These are phyloP conservation scores for Troides helena DNA, from an alignment of 2,888 invertebrate genomes.

Conservation along the genomic window DNA sequence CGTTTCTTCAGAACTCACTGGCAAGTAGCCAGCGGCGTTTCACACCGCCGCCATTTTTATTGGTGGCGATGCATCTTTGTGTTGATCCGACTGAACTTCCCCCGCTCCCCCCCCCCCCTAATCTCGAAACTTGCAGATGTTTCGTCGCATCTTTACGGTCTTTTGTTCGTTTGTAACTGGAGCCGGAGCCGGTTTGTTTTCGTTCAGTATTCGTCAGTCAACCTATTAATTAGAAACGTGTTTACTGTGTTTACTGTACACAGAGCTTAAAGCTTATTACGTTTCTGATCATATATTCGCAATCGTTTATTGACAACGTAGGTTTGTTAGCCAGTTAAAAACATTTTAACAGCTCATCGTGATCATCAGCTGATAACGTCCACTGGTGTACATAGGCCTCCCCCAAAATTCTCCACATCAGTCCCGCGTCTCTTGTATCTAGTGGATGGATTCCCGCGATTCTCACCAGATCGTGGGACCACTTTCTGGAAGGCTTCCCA, in stretches of 20 bases:
- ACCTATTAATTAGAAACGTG: slow-evolving; percentile 10
- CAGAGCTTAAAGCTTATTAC: too few relatives aligned
- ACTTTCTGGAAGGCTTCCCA: too few relatives aligned
- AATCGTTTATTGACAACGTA: too few relatives aligned
- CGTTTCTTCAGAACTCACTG: slow-evolving; percentile 16
- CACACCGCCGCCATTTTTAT: slow-evolving; percentile 14
- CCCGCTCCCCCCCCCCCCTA: neutral
- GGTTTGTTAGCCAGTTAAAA: too few relatives aligned
- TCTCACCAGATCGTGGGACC: too few relatives aligned
- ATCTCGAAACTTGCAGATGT: slow-evolving; percentile 14
- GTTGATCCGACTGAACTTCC: slow-evolving; percentile 1
- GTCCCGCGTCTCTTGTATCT: too few relatives aligned
- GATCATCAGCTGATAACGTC: too few relatives aligned
- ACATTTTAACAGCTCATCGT: too few relatives aligned
- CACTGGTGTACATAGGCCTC: too few relatives aligned
- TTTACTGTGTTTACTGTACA: neutral
- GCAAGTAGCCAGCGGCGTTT: slow-evolving; percentile 19
- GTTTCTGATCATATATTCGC: too few relatives aligned
- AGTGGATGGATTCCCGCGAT: too few relatives aligned
- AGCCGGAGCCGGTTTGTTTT: slow-evolving; percentile 7
- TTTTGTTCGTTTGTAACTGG: slow-evolving; percentile 24
- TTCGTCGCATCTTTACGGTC: slow-evolving; percentile 15
- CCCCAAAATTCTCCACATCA: too few relatives aligned
- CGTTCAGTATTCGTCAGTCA: neutral
- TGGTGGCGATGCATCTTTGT: slow-evolving; percentile 17